Base-by-base conservation (phyloP, 2,888 invertebrate species). In the Iselma pallidipennis region DNA sequence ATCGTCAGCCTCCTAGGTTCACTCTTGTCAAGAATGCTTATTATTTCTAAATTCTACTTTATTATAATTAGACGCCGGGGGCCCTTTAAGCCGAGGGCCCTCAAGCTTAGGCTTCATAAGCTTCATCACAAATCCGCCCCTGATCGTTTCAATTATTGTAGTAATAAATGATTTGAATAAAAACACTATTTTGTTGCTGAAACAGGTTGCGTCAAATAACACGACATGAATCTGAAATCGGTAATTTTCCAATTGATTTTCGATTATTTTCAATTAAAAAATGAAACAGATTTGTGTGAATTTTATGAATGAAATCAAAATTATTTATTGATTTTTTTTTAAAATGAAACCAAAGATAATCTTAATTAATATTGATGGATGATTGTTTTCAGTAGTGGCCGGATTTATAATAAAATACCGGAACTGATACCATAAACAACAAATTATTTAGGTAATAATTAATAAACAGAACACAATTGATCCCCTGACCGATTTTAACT, bases 401-500 rank as follows among this genome's bases (percentile, higher is more conserved):
- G 37, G 37, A 37, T 37, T 37, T 16, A n/a, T n/a, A n/a, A n/a
- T n/a, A n/a, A 16, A 37, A 21, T 75, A 75, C 74, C 76, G 76
- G 77, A 75, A 77, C 74, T 66, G n/a, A 59, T 53, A 60, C 71
- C 74, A 74, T 72, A 75, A 71, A 73, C 66, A 66, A 68, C 51
- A 23, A 63, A 55, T 68, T 73, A 77, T 76, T 75, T 72, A 70
- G 74, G 71, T 70, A 74, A 55, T 71, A 74, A 79, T 80, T 79
- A 79, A 76, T 69, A 80, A 71, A 67, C 79, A 76, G 67, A 63
- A 66, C 78, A 72, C 77, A 74, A 65, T 65, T 74, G 75, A 74
- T 77, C 83, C 77, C 83, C 83, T 83, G 79, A 81, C 81, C 83
- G 82, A 74, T 83, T n/a, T 84, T 66, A 65, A 83, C 83, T 83